These are phyloP conservation scores for Leucoraja ocellata DNA, from an alignment of 2,797 vertebrate genomes.

Conservation along the genomic window DNA sequence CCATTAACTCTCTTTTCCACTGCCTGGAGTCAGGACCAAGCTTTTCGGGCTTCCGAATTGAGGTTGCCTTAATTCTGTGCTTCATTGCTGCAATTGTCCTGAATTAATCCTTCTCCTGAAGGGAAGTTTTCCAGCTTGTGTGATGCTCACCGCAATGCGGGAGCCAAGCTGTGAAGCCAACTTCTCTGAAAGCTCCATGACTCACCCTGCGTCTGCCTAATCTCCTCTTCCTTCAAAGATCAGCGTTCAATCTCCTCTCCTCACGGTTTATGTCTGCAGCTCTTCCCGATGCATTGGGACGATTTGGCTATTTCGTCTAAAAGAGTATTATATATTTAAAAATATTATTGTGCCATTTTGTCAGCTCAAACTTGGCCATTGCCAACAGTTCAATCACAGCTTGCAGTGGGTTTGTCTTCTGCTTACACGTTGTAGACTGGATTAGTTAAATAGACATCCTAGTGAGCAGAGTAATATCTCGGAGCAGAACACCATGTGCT, in stretches of 20 bases:
- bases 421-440: background rate
- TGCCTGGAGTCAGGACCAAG: background rate
- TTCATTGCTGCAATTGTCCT: background rate
- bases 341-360: background rate
- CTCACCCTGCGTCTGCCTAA: background rate
- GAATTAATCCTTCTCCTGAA: background rate
- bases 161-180: background rate
- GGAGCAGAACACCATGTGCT: background rate
- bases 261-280: background rate
- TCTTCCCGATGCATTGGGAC: too few relatives aligned
- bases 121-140: background rate
- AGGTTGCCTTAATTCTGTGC: background rate
- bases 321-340: background rate
- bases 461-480: background rate
- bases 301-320: background rate
- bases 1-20: background rate
- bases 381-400: background rate
- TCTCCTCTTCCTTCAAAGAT: background rate
- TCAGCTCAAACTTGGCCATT: background rate
- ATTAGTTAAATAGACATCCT: conserved; percentile 12
- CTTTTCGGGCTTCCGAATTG: background rate
- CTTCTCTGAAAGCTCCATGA: background rate
- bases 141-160: background rate
- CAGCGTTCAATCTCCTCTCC: background rate
- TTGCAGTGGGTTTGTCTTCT: too few relatives aligned